Base-by-base conservation (phyloP, 2,888 invertebrate genomes). In the Apodemia hepburni region DNA sequence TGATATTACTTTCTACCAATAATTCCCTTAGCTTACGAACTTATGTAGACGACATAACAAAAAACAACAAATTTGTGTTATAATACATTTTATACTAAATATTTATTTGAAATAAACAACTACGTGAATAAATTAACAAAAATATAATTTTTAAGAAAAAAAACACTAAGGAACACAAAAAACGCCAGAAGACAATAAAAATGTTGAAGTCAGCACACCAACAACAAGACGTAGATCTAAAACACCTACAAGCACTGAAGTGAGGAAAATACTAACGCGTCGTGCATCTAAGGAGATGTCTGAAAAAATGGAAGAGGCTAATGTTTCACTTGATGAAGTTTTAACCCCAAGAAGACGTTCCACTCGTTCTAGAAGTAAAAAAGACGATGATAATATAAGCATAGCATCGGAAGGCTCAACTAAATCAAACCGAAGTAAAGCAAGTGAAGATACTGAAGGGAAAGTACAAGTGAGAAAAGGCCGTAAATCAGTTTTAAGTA, bases 271-370 rank as follows among this genome's bases (percentile, higher is more conserved):
- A 9, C 74, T 90, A 17, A 89, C 89, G 0, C 73, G 89, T 63
- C 77, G 87, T 0, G 81, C 82, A n/a, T 89, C 90, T 0, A 81
- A 77, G 67, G 90, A 90, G 67, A 72, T 86, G 64, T 74, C 76
- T 0, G 85, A 79, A 45, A 81, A 75, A 60, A 61, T 73, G 1
- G 84, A 85, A 17, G 82, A 84, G 47, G 78, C 79, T 1, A 79
- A 75, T 57, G 17, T 64, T 7, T 64, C 70, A 47, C 22, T 76
- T 4, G 83, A 86, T 12, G 85, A 83, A 29, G 75, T 72, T 3
- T 60, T 72, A 3, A 88, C 87, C 1, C 88, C 90, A 0, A 82
- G 75, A 64, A 75, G 84, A 45, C 74, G 84, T 1, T 71, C 77
- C 0, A 70, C 72, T 18, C 76, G 85, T 38, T 70, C 77, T 57